phyloP scores from a whole-genome alignment of 2,888 invertebrate species.

The Plemyria rubiginata region DNA sequence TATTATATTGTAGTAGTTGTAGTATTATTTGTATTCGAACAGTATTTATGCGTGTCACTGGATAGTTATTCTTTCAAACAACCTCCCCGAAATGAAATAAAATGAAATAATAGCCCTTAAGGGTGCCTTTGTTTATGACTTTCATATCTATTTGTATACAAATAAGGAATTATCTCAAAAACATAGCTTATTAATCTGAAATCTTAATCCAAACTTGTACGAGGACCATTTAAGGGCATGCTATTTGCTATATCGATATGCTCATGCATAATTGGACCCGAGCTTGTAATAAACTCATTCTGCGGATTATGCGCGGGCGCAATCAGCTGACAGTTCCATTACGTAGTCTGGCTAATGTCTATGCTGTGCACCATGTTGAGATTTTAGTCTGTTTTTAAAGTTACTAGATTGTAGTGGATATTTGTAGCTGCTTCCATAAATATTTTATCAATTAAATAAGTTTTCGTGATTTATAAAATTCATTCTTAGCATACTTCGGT shows the following conservation, averaged over 20 bases:
- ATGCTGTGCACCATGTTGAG: slow-evolving; percentile 7
- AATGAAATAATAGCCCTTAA: too few species aligned
- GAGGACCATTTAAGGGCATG: slow-evolving; percentile 22
- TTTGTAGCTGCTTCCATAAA: background rate
- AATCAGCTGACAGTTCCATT: slow-evolving; percentile 77
- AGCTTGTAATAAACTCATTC: slow-evolving; percentile 76
- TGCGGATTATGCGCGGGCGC: slow-evolving; percentile 70
- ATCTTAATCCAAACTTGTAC: slow-evolving; percentile 33
- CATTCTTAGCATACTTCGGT: too few species aligned
- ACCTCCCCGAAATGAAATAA: too few species aligned
- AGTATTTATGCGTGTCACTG: too few species aligned
- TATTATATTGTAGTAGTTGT: too few species aligned
- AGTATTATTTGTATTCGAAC: too few species aligned
- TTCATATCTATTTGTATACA: too few species aligned
- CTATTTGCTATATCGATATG: slow-evolving; percentile 35
- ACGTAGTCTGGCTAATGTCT: slow-evolving; percentile 69
- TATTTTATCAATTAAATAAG: too few species aligned
- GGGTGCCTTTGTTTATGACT: too few species aligned
- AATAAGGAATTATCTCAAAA: too few species aligned
- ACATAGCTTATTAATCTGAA: slow-evolving; percentile 11
- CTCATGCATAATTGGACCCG: slow-evolving; percentile 54
- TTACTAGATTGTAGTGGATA: background rate
- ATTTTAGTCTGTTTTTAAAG: background rate
- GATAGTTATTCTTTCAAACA: too few species aligned
- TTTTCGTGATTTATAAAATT: too few species aligned